These are phyloP conservation scores for Pardalotus punctatus DNA, from an alignment of 2,113 vertebrate genomes.

Conservation along the genomic window DNA sequence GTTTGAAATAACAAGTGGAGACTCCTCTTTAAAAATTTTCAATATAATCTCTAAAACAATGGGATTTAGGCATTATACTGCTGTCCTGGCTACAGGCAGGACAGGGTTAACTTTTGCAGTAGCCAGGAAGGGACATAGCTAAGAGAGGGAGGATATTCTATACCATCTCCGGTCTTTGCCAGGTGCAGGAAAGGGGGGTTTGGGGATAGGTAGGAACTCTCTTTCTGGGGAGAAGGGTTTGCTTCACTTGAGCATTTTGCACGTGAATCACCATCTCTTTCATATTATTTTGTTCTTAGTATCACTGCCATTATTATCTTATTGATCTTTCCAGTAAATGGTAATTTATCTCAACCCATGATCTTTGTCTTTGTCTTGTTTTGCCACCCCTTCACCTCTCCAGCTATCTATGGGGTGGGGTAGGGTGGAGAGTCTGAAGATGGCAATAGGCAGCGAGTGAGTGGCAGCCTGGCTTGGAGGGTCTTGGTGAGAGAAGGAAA, in stretches of 20 bases:
- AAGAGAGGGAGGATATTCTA: not conserved
- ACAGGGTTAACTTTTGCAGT: not conserved
- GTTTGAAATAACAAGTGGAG: not conserved
- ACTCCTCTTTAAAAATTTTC: not conserved
- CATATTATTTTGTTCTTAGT: not conserved
- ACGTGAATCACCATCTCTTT: accelerated
- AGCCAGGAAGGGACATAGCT: no score
- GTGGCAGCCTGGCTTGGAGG: not conserved
- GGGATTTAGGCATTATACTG: not conserved
- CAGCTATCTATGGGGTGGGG: no score
- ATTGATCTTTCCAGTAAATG: not conserved
- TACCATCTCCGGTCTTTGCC: no score
- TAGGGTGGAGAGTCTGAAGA: not conserved
- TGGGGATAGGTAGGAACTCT: not conserved
- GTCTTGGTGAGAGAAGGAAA: no score
- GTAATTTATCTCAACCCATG: no score
- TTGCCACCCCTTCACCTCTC: not conserved
- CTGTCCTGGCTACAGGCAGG: not conserved
- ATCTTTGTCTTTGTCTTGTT: not conserved
- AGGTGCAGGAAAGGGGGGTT: not conserved
- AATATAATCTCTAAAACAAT: not conserved
- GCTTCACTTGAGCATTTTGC: not conserved
- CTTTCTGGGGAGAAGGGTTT: not conserved
- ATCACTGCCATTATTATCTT: not conserved
- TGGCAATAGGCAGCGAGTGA: accelerated